Conservation (phyloP, 2,888 invertebrate genomes). For the Campoplex capitator region DNA sequence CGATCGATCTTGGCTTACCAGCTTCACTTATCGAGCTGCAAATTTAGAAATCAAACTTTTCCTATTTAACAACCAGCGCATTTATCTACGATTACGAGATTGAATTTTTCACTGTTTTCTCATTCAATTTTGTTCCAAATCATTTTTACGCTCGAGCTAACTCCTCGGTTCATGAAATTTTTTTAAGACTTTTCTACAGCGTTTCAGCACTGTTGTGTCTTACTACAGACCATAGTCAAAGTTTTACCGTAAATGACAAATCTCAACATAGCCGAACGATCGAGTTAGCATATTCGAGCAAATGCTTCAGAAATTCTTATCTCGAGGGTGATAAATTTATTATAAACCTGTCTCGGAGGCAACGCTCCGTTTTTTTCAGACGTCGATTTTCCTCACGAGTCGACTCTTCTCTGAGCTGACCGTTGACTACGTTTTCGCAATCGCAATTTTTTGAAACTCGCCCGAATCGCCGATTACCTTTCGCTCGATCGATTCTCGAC, state of each 20-base stretch:
- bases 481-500: background rate
- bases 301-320: background rate
- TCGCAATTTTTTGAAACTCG: slow-evolving; percentile 31
- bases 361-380: background rate
- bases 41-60: slow-evolving; percentile 3
- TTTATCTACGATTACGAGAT: slow-evolving; percentile 1
- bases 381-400: slow-evolving; percentile 11
- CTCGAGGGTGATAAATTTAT: background rate
- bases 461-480: slow-evolving; percentile 21
- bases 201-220: background rate
- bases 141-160: background rate
- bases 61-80: background rate
- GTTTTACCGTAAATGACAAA: background rate
- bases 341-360: background rate
- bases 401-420: slow-evolving; percentile 23
- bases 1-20: slow-evolving; percentile 10
- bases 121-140: background rate
- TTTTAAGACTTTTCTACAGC: background rate
- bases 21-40: slow-evolving; percentile 40
- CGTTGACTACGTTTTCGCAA: slow-evolving; percentile 36
- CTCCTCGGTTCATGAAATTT: background rate
- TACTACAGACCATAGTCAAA: background rate
- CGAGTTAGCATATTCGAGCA: background rate
- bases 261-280: background rate
- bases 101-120: background rate